Evolutionary conservation across 2,113 vertebrate species (phyloP).

Genomic region (Strix uralensis): DNA sequence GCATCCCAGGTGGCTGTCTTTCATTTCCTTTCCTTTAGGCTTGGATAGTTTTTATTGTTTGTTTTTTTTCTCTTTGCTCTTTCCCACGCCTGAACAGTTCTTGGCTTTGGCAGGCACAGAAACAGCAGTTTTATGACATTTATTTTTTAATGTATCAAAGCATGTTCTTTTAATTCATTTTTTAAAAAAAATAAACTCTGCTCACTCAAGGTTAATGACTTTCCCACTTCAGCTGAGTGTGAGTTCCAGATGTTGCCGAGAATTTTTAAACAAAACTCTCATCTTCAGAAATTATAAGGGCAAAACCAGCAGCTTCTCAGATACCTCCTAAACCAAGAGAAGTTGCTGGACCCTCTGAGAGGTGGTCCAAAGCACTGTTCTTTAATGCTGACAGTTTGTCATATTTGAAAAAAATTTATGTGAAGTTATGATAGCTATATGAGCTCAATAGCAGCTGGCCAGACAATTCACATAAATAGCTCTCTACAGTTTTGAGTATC

Average conservation of each 20-base stretch:
- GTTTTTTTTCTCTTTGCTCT: neutral
- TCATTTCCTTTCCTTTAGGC: slow-evolving; percentile 13
- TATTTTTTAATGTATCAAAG: slow-evolving; percentile 44
- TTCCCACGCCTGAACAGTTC: neutral
- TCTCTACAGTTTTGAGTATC: neutral
- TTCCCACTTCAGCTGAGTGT: neutral
- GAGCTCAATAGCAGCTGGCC: neutral
- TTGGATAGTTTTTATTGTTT: neutral
- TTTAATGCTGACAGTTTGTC: neutral
- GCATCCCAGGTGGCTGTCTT: neutral
- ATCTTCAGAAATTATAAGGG: neutral
- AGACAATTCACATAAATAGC: neutral
- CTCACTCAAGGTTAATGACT: slow-evolving; percentile 7
- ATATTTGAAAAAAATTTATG: neutral
- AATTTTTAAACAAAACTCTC: neutral
- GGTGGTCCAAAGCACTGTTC: neutral
- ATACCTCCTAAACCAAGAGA: neutral
- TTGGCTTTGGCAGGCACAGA: neutral
- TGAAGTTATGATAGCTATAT: neutral
- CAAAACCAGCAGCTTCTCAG: neutral
- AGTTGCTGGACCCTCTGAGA: neutral
- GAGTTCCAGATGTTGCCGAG: neutral
- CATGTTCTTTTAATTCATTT: slow-evolving; percentile 1
- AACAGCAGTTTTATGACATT: neutral
- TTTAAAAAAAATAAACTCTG: neutral